Conservation (phyloP, 2,888 invertebrate species). For the Drosophila rellima region DNA sequence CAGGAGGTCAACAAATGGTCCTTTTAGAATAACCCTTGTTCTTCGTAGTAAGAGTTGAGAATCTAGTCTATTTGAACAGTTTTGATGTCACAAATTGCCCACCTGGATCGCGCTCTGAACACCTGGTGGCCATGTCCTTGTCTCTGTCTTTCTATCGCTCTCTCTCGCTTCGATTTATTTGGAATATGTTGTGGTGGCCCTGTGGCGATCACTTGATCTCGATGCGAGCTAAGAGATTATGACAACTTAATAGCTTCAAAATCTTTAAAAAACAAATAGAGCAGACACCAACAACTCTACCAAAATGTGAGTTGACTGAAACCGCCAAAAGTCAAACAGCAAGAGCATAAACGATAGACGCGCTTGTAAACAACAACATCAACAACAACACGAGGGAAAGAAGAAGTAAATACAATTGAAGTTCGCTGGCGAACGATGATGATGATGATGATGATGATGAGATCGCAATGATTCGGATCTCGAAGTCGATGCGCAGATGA, state of each 20-base stretch:
- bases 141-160: constrained; percentile 4
- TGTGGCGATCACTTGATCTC: constrained; percentile 68
- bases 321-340: constrained; percentile 65
- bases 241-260: constrained; percentile 77
- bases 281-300: constrained; percentile 52
- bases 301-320: constrained; percentile 54
- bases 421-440: constrained; percentile 63
- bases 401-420: constrained; percentile 69
- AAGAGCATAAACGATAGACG: constrained; percentile 70
- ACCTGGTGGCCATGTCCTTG: constrained; percentile 57
- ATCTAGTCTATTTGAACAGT: too few species aligned
- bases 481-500: constrained; percentile 69
- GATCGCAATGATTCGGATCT: constrained; percentile 63
- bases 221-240: constrained; percentile 65
- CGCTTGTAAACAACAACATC: constrained; percentile 64
- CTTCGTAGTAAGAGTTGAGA: too few species aligned
- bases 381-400: constrained; percentile 32
- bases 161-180: constrained; percentile 4
- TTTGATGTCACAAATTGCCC: constrained; percentile 49
- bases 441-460: constrained; percentile 61
- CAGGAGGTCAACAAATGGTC: too few species aligned
- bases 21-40: too few species aligned
- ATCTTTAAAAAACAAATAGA: constrained; percentile 71
- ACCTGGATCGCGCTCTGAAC: constrained; percentile 54
- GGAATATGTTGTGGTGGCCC: constrained; percentile 31